Evolutionary conservation across 1,140 invertebrate genomes (phyloP).

Genomic region (Bombus confusus): DNA sequence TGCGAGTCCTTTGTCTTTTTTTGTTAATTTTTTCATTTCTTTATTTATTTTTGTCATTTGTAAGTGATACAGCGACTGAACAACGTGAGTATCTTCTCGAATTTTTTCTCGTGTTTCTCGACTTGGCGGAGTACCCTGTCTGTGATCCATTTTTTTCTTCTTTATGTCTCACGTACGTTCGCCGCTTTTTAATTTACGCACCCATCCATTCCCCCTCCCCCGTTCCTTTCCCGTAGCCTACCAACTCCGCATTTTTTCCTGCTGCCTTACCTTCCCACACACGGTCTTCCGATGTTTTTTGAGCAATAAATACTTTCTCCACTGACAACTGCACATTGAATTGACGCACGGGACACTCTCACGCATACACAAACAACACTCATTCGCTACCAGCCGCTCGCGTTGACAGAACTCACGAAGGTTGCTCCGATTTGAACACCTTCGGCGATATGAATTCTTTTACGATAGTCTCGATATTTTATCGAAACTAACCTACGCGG

Average conservation of each 20-base stretch:
- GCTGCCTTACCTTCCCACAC: constrained; percentile 62
- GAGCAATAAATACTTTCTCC: constrained; percentile 83
- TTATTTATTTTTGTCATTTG: constrained; percentile 50
- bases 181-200: constrained; percentile 16
- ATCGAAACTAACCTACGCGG: constrained; percentile 17
- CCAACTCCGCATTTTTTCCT: constrained; percentile 60
- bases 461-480: background rate
- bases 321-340: constrained; percentile 81
- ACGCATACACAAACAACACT: constrained; percentile 54
- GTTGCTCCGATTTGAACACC: background rate
- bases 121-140: constrained; percentile 67
- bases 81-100: constrained; percentile 61
- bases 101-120: constrained; percentile 30
- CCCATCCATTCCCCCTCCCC: constrained; percentile 52
- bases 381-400: constrained; percentile 61
- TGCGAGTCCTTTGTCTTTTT: constrained; percentile 48
- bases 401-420: constrained; percentile 53
- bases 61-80: constrained; percentile 56
- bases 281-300: constrained; percentile 78
- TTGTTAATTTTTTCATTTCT: constrained; percentile 34
- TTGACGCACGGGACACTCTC: constrained; percentile 81
- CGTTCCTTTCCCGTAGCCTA: constrained; percentile 61
- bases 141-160: constrained; percentile 44
- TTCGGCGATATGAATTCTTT: constrained; percentile 46
- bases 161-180: constrained; percentile 23